These are phyloP conservation scores for Mechanitis mazaeus DNA, from an alignment of 2,888 invertebrate species.

Conservation along the genomic window DNA sequence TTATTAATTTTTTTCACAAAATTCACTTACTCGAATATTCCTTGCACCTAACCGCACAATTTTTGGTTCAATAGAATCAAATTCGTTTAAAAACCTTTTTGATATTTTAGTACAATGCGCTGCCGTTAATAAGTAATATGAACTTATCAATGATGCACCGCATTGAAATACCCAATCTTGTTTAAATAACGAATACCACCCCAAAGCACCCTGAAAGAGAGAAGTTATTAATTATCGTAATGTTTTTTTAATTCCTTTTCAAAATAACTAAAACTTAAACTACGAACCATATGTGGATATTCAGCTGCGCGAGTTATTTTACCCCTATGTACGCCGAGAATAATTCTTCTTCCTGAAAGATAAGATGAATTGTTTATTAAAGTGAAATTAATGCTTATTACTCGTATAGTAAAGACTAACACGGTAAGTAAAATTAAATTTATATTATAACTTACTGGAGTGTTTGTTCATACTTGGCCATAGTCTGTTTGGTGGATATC, in stretches of 20 bases:
- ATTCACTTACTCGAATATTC: too few species aligned
- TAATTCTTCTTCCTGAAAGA: too few species aligned
- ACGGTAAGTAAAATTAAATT: too few species aligned
- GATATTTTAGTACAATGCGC: conserved; percentile 7
- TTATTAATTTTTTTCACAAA: too few species aligned
- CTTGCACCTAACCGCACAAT: conserved; percentile 11
- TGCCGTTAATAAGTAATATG: conserved; percentile 8
- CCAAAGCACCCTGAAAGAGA: conserved; percentile 12
- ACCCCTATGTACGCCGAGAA: not conserved
- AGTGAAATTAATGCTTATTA: too few species aligned
- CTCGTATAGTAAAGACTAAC: too few species aligned
- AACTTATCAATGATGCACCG: conserved; percentile 11
- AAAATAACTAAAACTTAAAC: not conserved
- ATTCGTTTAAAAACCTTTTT: not conserved
- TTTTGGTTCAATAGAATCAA: not conserved
- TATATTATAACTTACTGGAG: too few species aligned
- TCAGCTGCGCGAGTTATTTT: conserved; percentile 7
- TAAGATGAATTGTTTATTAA: too few species aligned
- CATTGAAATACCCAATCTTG: not conserved
- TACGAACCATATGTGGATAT: conserved; percentile 20
- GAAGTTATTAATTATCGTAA: too few species aligned
- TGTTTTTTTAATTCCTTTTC: not conserved
- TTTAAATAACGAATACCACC: not conserved
- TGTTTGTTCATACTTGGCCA: too few species aligned
- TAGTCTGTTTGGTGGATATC: too few species aligned